Evolutionary conservation across 2,113 vertebrate genomes (phyloP).

Genomic region (Rhineura floridana): DNA sequence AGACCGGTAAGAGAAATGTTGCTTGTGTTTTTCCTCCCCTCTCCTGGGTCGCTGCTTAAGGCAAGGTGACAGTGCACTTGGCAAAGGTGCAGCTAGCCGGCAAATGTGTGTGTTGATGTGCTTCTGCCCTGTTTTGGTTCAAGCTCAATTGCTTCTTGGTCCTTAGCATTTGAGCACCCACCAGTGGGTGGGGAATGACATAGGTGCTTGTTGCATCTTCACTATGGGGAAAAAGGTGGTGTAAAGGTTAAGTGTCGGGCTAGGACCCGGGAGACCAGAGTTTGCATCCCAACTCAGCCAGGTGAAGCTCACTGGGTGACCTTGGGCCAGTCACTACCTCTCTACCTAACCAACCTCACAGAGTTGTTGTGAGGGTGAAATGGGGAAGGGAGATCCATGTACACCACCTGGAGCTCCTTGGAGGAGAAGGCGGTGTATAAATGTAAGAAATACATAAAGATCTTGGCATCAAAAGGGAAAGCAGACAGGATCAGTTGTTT

Average conservation of each 20-base stretch:
- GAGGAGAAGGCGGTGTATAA: too few relatives aligned
- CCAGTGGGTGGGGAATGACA: neutral
- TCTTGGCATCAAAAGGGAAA: too few relatives aligned
- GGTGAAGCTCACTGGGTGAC: neutral
- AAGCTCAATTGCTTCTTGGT: neutral
- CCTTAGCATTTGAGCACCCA: neutral
- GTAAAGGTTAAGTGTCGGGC: neutral
- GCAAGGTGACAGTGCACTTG: neutral
- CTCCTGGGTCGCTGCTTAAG: neutral
- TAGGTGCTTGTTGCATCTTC: too few relatives aligned
- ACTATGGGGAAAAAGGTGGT: neutral
- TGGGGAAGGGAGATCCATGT: too few relatives aligned
- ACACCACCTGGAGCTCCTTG: too few relatives aligned
- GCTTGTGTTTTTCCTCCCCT: neutral
- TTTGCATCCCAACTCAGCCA: neutral
- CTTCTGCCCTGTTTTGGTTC: neutral
- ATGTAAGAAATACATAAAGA: too few relatives aligned
- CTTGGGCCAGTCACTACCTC: neutral
- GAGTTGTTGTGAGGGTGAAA: too few relatives aligned
- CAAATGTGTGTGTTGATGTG: neutral
- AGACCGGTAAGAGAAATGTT: slow-evolving; percentile 83
- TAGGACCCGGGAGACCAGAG: too few relatives aligned
- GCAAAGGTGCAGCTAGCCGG: neutral
- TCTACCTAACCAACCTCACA: too few relatives aligned
- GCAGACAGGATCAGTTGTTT: neutral